Percentiles rank a stretch among this genome's conserved stretches.
phyloP scores from a whole-genome alignment of 2,797 vertebrate species.

The Hoplostethus mediterraneus region DNA sequence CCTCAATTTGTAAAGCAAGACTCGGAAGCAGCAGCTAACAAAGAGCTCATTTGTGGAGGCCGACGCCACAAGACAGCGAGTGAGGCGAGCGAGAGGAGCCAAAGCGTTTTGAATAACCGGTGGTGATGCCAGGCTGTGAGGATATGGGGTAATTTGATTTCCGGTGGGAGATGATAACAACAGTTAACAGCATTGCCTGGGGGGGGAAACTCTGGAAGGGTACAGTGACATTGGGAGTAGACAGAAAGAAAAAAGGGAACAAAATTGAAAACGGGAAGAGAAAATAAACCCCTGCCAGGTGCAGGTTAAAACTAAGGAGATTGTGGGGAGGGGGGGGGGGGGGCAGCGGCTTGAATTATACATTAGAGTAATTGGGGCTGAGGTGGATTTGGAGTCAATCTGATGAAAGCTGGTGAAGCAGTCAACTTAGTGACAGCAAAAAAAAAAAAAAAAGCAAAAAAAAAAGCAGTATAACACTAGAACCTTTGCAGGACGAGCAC shows the following conservation, averaged over 20 bases:
- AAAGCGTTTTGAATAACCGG: constrained; percentile 81
- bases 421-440: constrained; percentile 36
- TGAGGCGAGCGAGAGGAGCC: constrained; percentile 75
- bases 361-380: constrained; percentile 71
- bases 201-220: constrained; percentile 59
- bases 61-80: constrained; percentile 79
- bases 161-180: constrained; percentile 79
- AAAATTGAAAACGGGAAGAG: background rate
- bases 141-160: constrained; percentile 83
- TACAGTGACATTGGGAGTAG: constrained; percentile 53
- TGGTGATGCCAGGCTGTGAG: constrained; percentile 69
- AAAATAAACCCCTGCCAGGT: constrained; percentile 46
- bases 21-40: constrained; percentile 80
- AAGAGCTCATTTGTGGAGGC: constrained; percentile 82
- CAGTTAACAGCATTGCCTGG: constrained; percentile 67
- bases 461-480: constrained; percentile 23
- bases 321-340: constrained; percentile 1
- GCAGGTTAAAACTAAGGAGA: constrained; percentile 55
- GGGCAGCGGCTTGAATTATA: constrained; percentile 50
- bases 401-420: constrained; percentile 59
- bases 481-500: constrained; percentile 4
- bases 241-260: constrained; percentile 20
- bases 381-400: constrained; percentile 64
- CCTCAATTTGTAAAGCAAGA: constrained; percentile 85
- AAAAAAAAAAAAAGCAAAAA: background rate